Evolutionary conservation across 2,888 invertebrate genomes (phyloP).

Genomic region (Siphlonurus alternatus): DNA sequence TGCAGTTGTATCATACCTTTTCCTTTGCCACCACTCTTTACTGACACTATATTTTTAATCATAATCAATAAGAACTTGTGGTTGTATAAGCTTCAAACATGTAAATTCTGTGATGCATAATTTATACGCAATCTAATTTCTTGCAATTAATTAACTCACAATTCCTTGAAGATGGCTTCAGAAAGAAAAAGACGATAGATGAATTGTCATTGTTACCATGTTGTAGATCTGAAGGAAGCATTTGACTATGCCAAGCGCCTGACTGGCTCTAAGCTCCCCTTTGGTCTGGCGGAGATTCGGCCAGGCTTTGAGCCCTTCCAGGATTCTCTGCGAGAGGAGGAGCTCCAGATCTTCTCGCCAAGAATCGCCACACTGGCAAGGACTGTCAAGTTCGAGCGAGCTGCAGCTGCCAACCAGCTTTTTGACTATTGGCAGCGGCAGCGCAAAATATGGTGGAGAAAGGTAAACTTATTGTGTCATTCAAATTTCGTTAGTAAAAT

Average conservation of each 20-base stretch:
- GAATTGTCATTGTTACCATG: background rate
- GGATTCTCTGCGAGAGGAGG: background rate
- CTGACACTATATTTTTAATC: no score
- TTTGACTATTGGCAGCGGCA: constrained; percentile 61
- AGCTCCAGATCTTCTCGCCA: constrained; percentile 8
- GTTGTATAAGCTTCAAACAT: no score
- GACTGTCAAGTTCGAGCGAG: constrained; percentile 16
- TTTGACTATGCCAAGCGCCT: constrained; percentile 24
- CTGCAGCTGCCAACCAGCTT: constrained; percentile 37
- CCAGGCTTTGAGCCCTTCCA: background rate
- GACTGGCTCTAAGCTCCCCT: constrained; percentile 26
- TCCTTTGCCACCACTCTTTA: no score
- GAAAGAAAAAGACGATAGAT: no score
- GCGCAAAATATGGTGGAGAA: constrained; percentile 74
- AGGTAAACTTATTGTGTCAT: constrained; percentile 26
- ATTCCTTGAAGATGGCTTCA: no score
- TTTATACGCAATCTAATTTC: no score
- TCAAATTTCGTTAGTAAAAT: constrained; percentile 7
- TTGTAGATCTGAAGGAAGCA: constrained; percentile 15
- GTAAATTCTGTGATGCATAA: no score
- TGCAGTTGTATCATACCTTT: no score
- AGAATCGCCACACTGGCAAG: constrained; percentile 14
- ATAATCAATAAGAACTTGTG: no score
- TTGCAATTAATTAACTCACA: no score
- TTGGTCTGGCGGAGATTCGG: constrained; percentile 27